Evolutionary conservation across 2,113 vertebrate genomes (phyloP), one percentile per base, ranked within the genome.

Genomic region (Lepisosteus osseus): DNA sequence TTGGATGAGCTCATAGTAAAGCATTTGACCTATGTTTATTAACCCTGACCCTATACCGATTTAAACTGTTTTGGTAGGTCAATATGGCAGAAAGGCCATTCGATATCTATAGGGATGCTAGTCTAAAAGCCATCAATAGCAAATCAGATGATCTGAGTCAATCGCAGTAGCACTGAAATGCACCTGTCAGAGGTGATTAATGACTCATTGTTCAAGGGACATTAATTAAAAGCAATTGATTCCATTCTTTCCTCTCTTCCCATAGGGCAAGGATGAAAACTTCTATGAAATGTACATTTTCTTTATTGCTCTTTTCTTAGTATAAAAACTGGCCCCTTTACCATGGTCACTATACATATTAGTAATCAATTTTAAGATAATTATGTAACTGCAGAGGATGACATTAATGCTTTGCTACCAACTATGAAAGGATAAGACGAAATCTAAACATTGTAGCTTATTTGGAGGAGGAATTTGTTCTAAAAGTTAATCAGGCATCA

Each of bases 81-180:
- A 42, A 65, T 55, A 51, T 51, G 56, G 55, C 56, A 47, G 15
- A 67, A 51, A 61, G 43, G 65, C 72, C 41, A 67, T 61, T 67
- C 43, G 59, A 44, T 41, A 42, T 59, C 56, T 68, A 67, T 54
- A 61, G 72, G 17, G 56, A 73, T 47, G 61, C 55, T 73, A 61
- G 67, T 73, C 67, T 51, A 57, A 73, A 68, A 73, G 65, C 65
- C 67, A 67, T 73, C 65, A 73, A 73, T 73, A 62, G 72, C 72
- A 61, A 68, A 68, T 68, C 72, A 73, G 65, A 41, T 68, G 71
- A 73, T 73, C 63, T 72, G 44, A 13, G 55, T 64, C 55, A 8
- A n/a, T 6, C 9, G 54, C 47, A 41, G 43, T 40, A 55, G 42
- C 44, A 11, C 43, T 54, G 72, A 12, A 67, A 73, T 67, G 72